These are phyloP conservation scores for Calephelis nemesis DNA, from an alignment of 1,140 invertebrate genomes.

Conservation along the genomic window DNA sequence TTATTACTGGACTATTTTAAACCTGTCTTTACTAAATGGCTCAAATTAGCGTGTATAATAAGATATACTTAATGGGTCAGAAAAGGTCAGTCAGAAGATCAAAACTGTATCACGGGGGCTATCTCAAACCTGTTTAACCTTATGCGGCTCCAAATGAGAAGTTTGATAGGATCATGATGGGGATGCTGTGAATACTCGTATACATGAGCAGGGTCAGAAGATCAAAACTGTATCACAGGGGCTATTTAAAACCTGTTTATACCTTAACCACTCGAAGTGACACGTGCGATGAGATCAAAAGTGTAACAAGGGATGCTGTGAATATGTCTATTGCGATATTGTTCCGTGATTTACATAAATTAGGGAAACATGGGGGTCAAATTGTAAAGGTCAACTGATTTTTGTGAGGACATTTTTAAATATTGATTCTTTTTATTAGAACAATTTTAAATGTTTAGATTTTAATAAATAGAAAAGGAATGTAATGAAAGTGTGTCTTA, in stretches of 20 bases:
- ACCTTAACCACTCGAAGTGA: slow-evolving; percentile 11
- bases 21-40: too few species aligned
- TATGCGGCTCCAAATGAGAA: slow-evolving; percentile 13
- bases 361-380: slow-evolving; percentile 31
- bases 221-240: slow-evolving; percentile 26
- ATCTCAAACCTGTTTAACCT: slow-evolving; percentile 21
- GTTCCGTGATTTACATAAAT: slow-evolving; percentile 33
- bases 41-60: too few species aligned
- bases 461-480: too few species aligned
- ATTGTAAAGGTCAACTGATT: not conserved
- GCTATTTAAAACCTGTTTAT: slow-evolving; percentile 18
- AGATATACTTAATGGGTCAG: not conserved
- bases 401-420: slow-evolving; percentile 8
- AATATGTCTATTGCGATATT: slow-evolving; percentile 34
- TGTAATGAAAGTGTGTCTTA: too few species aligned
- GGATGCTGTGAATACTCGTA: slow-evolving; percentile 9
- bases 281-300: slow-evolving; percentile 53
- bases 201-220: not conserved
- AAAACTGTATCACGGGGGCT: slow-evolving; percentile 49
- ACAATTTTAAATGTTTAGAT: too few species aligned
- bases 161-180: slow-evolving; percentile 49
- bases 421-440: not conserved
- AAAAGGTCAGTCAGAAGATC: slow-evolving; percentile 37
- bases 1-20: too few species aligned
- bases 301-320: slow-evolving; percentile 54